Percentiles rank a stretch among this genome's conserved stretches.
Evolutionary conservation across 2,797 vertebrate species (phyloP).

Genomic region (Rhinichthys osculus): DNA sequence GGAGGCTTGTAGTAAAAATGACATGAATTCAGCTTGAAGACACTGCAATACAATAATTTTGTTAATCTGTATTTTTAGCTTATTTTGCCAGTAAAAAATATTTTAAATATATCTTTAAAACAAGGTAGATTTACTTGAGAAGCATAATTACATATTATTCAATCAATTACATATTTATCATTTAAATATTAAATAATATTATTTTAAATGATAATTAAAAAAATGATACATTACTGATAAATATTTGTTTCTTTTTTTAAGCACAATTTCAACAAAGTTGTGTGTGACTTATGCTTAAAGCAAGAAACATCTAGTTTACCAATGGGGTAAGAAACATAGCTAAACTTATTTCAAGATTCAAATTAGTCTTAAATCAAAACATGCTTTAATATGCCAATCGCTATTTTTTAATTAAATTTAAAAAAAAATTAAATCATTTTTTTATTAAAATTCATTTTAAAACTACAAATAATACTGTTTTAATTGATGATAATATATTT

Average conservation of each 20-base stretch:
- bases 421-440: too few relatives aligned
- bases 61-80: neutral
- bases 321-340: too few relatives aligned
- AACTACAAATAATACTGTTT: neutral
- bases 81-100: neutral
- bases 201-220: neutral
- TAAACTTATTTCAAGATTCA: too few relatives aligned
- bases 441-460: neutral
- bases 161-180: neutral
- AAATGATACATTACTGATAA: too few relatives aligned
- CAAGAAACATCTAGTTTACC: too few relatives aligned
- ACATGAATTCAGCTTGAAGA: neutral
- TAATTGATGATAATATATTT: neutral
- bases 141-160: neutral
- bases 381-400: too few relatives aligned
- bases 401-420: too few relatives aligned
- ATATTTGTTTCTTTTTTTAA: too few relatives aligned
- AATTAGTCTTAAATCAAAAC: too few relatives aligned
- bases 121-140: neutral
- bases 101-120: neutral
- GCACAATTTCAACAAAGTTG: too few relatives aligned
- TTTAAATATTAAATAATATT: neutral
- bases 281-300: too few relatives aligned
- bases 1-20: conserved; percentile 10
- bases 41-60: neutral